Conservation (phyloP, 2,113 vertebrate species). For the Tautogolabrus adspersus region DNA sequence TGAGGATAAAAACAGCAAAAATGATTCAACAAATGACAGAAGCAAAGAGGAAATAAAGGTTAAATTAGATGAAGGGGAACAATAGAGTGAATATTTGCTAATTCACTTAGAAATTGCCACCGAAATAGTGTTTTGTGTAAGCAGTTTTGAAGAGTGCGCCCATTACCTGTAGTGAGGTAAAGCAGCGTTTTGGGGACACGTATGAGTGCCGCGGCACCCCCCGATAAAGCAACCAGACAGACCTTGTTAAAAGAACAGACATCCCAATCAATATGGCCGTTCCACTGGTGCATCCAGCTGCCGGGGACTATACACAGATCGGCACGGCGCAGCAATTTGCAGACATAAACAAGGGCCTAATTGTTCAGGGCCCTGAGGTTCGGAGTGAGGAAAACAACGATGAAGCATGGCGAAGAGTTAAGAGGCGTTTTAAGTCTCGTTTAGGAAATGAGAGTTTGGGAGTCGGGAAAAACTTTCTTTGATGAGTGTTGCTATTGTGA, state of each 20-base stretch:
- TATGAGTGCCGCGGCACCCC: slow-evolving; percentile 55
- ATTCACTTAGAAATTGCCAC: slow-evolving; percentile 53
- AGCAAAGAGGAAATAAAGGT: slow-evolving; percentile 46
- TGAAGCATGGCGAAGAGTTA: slow-evolving; percentile 72
- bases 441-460: slow-evolving; percentile 77
- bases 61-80: slow-evolving; percentile 17
- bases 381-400: slow-evolving; percentile 71
- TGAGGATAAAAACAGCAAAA: not conserved
- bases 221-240: slow-evolving; percentile 70
- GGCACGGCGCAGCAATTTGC: slow-evolving; percentile 76
- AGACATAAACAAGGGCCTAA: slow-evolving; percentile 80
- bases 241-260: slow-evolving; percentile 82
- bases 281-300: slow-evolving; percentile 74
- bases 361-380: slow-evolving; percentile 79
- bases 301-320: slow-evolving; percentile 68
- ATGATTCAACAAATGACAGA: slow-evolving; percentile 44
- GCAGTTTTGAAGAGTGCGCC: slow-evolving; percentile 71
- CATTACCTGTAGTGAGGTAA: slow-evolving; percentile 69
- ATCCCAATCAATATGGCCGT: slow-evolving; percentile 78
- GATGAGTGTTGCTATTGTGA: slow-evolving; percentile 71
- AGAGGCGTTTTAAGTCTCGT: slow-evolving; percentile 77
- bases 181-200: slow-evolving; percentile 70
- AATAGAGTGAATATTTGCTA: slow-evolving; percentile 23
- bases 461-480: slow-evolving; percentile 73
- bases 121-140: slow-evolving; percentile 69